Percentiles rank a stretch among this genome's conserved stretches.
Evolutionary conservation across 2,888 invertebrate genomes (phyloP).

Genomic region (Heliconius ethilla): DNA sequence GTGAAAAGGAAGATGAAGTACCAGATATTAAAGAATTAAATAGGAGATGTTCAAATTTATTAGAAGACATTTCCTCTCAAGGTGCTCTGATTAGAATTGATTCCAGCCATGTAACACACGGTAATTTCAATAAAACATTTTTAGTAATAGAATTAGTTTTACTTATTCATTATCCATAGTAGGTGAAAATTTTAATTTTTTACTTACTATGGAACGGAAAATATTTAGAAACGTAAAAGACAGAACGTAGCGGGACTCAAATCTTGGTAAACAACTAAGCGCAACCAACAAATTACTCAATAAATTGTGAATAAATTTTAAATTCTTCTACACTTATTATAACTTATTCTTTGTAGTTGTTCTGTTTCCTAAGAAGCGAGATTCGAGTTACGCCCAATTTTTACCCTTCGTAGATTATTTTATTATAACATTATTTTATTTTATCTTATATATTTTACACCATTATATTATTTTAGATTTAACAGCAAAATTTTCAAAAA

Average conservation of each 20-base stretch:
- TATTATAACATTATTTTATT: not conserved
- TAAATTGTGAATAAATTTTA: too few relatives aligned
- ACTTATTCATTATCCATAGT: too few relatives aligned
- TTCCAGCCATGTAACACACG: conserved; percentile 75
- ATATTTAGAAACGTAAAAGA: too few relatives aligned
- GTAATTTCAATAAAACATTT: conserved; percentile 52
- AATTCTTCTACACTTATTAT: not conserved
- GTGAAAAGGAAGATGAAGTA: conserved; percentile 56
- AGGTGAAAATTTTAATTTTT: too few relatives aligned
- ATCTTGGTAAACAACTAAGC: too few relatives aligned
- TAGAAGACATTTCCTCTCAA: conserved; percentile 77
- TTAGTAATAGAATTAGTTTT: not conserved
- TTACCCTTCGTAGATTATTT: not conserved
- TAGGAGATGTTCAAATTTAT: conserved; percentile 76
- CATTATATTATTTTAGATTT: conserved; percentile 73
- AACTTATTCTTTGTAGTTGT: not conserved
- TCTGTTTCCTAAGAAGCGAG: too few relatives aligned
- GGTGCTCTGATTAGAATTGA: conserved; percentile 77
- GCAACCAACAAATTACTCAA: too few relatives aligned
- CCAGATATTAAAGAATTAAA: conserved; percentile 77
- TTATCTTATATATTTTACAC: not conserved
- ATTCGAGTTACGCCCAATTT: not conserved
- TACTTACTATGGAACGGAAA: too few relatives aligned
- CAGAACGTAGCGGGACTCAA: too few relatives aligned
- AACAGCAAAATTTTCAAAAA: conserved; percentile 85